phyloP scores from a whole-genome alignment of 2,888 invertebrate species.

The Pammene fasciana region DNA sequence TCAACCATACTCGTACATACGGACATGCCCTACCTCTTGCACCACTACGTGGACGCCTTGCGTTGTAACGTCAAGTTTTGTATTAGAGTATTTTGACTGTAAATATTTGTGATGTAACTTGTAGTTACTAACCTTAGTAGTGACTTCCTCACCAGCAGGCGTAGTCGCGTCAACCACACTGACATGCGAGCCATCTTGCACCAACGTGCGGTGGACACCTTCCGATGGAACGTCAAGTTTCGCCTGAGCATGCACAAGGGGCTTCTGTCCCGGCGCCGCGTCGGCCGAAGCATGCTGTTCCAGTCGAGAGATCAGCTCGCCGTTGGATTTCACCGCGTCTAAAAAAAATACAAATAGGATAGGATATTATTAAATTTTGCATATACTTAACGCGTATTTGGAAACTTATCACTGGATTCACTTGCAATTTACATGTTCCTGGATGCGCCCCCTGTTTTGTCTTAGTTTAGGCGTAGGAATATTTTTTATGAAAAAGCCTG shows the following conservation, averaged over 20 bases:
- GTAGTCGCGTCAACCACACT: slow-evolving; percentile 64
- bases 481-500: too few relatives aligned
- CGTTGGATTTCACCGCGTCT: slow-evolving; percentile 73
- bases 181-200: slow-evolving; percentile 71
- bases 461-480: too few relatives aligned
- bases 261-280: slow-evolving; percentile 65
- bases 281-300: slow-evolving; percentile 74
- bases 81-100: too few relatives aligned
- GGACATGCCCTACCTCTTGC: slow-evolving; percentile 70
- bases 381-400: not conserved
- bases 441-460: too few relatives aligned
- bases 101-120: too few relatives aligned
- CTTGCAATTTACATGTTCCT: too few relatives aligned
- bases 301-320: slow-evolving; percentile 69
- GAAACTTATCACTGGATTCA: too few relatives aligned
- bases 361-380: not conserved
- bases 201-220: slow-evolving; percentile 80
- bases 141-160: slow-evolving; percentile 65
- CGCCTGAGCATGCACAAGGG: slow-evolving; percentile 76
- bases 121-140: slow-evolving; percentile 64
- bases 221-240: slow-evolving; percentile 83
- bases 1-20: slow-evolving; percentile 70
- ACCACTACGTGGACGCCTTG: slow-evolving; percentile 52
- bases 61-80: too few relatives aligned
- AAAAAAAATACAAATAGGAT: not conserved